phyloP scores from a whole-genome alignment of 2,888 invertebrate genomes.

The Ptychoptera contaminata region DNA sequence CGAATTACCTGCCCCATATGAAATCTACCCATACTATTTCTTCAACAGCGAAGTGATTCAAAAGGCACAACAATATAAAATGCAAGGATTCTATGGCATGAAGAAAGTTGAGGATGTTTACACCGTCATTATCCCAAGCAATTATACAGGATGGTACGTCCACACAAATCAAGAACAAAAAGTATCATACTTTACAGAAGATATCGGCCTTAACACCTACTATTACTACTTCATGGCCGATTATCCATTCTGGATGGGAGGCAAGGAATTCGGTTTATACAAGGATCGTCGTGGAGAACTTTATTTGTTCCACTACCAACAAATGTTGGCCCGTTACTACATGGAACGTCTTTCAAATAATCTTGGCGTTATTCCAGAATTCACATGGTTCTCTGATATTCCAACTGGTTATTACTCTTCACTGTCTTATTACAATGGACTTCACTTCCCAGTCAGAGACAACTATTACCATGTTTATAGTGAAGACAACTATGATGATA shows the following conservation, averaged over 20 bases:
- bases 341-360: conserved; percentile 50
- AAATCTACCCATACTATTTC: conserved; percentile 62
- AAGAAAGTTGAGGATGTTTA: conserved; percentile 30
- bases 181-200: conserved; percentile 52
- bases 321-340: conserved; percentile 51
- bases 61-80: conserved; percentile 46
- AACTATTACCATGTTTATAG: conserved; percentile 24
- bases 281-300: conserved; percentile 46
- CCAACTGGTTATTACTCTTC: conserved; percentile 41
- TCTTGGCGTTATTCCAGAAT: conserved; percentile 40
- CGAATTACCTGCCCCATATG: conserved; percentile 55
- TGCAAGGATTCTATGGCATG: conserved; percentile 29
- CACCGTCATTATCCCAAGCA: conserved; percentile 32
- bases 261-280: conserved; percentile 31
- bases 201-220: conserved; percentile 48
- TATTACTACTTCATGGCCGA: conserved; percentile 48
- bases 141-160: conserved; percentile 39
- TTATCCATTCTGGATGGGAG: conserved; percentile 46
- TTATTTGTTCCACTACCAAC: conserved; percentile 49
- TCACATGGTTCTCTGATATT: conserved; percentile 35
- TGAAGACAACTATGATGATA: conserved; percentile 19
- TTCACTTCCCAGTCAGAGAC: conserved; percentile 41
- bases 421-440: conserved; percentile 42
- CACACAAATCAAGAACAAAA: conserved; percentile 37
- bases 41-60: conserved; percentile 54